phyloP scores from a whole-genome alignment of 1,140 invertebrate species.

The Philotrypesis tridentata region DNA sequence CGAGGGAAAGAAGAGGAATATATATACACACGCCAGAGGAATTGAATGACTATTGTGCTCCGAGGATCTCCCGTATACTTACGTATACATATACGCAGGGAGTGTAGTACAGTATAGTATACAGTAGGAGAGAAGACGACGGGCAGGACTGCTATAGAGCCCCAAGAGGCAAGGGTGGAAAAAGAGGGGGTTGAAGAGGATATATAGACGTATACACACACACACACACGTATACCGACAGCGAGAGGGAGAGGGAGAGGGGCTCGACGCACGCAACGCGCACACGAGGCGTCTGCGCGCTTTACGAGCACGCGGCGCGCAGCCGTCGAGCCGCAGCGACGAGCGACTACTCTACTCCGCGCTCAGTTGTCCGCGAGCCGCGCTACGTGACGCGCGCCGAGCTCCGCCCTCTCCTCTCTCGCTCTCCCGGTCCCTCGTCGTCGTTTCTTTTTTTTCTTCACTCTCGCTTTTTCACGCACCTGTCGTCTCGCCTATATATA shows the following conservation, averaged over 20 bases:
- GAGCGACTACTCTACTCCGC: conserved; percentile 1
- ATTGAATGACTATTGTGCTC: conserved; percentile 9
- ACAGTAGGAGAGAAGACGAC: too few species aligned
- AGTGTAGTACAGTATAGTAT: not conserved
- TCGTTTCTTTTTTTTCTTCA: not conserved
- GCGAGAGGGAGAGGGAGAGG: not conserved
- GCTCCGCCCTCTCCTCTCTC: too few species aligned
- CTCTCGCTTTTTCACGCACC: not conserved
- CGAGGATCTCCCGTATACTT: not conserved
- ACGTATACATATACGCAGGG: not conserved
- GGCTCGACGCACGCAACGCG: not conserved
- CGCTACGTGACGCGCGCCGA: conserved; percentile 55
- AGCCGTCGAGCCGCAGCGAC: conserved; percentile 54
- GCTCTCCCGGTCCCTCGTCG: too few species aligned
- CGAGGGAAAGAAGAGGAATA: not conserved
- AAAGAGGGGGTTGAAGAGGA: conserved; percentile 18
- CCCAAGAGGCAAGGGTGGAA: conserved; percentile 33
- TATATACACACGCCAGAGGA: not conserved
- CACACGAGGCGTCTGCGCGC: not conserved
- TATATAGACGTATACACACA: conserved; percentile 16
- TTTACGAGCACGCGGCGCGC: conserved; percentile 46
- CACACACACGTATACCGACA: not conserved
- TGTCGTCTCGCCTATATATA: too few species aligned
- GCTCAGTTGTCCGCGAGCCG: conserved; percentile 62
- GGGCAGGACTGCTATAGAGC: too few species aligned